Conservation (phyloP, 1,140 invertebrate genomes). For the Drosophila eugracilis region DNA sequence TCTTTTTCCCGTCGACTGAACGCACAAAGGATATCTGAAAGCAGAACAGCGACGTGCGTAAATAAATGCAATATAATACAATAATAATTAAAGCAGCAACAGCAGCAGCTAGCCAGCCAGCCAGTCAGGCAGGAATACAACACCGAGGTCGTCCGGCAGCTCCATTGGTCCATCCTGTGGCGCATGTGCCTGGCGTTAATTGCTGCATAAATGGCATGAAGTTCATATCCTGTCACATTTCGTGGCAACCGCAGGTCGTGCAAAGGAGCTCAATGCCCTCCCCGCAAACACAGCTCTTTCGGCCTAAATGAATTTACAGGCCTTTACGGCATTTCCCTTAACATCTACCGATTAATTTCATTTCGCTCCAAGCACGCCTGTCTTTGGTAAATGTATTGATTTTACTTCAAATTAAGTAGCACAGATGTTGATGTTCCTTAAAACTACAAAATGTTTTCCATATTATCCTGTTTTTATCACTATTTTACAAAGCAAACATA, state of each 20-base stretch:
- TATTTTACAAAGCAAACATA: too few species aligned
- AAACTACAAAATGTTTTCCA: neutral
- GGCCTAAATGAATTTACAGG: slow-evolving; percentile 74
- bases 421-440: neutral
- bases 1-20: slow-evolving; percentile 19
- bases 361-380: slow-evolving; percentile 48
- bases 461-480: too few species aligned
- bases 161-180: slow-evolving; percentile 30
- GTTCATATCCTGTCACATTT: slow-evolving; percentile 78
- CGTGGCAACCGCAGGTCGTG: slow-evolving; percentile 52
- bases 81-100: slow-evolving; percentile 78
- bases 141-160: slow-evolving; percentile 6
- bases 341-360: slow-evolving; percentile 75
- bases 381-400: slow-evolving; percentile 13
- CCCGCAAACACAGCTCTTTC: slow-evolving; percentile 9
- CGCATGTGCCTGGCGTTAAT: slow-evolving; percentile 69
- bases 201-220: slow-evolving; percentile 79
- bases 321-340: slow-evolving; percentile 60
- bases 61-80: slow-evolving; percentile 82
- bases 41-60: slow-evolving; percentile 46
- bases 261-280: slow-evolving; percentile 12
- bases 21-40: slow-evolving; percentile 26
- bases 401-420: neutral
- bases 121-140: slow-evolving; percentile 47
- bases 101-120: too few species aligned